Conservation (phyloP, 2,888 invertebrate species). For the Petrophora chlorosata region DNA sequence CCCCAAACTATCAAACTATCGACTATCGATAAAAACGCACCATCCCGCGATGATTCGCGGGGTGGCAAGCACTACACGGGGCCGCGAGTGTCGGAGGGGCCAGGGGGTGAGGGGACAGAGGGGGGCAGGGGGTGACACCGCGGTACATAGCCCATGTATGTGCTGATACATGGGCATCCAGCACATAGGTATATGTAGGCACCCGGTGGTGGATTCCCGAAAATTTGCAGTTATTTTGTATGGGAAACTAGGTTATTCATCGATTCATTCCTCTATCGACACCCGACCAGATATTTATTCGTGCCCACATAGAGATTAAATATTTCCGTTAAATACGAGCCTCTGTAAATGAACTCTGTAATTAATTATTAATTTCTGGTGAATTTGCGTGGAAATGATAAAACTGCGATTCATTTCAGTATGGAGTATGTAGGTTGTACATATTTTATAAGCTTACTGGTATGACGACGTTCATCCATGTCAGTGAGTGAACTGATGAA, state of each 20-base stretch:
- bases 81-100: constrained; percentile 54
- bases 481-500: too few relatives aligned
- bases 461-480: too few relatives aligned
- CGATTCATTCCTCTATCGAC: constrained; percentile 66
- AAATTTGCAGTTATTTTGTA: constrained; percentile 83
- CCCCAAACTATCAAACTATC: constrained; percentile 39
- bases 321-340: constrained; percentile 4
- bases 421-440: not conserved
- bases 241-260: constrained; percentile 81
- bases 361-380: constrained; percentile 1
- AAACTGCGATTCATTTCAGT: not conserved
- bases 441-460: too few relatives aligned
- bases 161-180: constrained; percentile 71
- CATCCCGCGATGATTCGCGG: constrained; percentile 66
- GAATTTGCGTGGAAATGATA: not conserved
- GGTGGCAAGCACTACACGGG: constrained; percentile 72
- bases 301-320: constrained; percentile 1
- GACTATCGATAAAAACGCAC: constrained; percentile 67
- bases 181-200: constrained; percentile 56
- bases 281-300: constrained; percentile 10
- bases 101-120: constrained; percentile 46
- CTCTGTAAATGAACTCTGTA: not conserved
- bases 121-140: constrained; percentile 57
- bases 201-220: constrained; percentile 61
- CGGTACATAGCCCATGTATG: constrained; percentile 77